A percentile compares a stretch with the other conserved stretches of the same genome.
Conservation (phyloP, 1,140 invertebrate species). For the Ostrea denselamellosa region DNA sequence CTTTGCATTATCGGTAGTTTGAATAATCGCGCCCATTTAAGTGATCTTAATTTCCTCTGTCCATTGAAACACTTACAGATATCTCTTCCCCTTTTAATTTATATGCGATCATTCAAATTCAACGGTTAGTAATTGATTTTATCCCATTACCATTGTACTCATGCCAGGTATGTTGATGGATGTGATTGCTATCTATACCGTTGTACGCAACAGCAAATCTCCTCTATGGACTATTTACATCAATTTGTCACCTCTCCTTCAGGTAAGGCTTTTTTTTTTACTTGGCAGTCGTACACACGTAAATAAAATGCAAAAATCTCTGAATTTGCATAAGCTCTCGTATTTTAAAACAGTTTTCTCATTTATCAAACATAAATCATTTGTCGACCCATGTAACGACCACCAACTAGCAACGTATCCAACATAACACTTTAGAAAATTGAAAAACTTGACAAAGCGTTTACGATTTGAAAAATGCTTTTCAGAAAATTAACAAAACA, state of each 20-base stretch:
- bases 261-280: background rate
- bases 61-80: background rate
- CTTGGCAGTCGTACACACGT: background rate
- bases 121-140: background rate
- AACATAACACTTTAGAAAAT: background rate
- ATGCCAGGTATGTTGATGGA: background rate
- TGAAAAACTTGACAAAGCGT: slow-evolving; percentile 21
- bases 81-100: background rate
- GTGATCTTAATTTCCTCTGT: too few relatives aligned
- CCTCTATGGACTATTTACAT: background rate
- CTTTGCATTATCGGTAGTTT: background rate
- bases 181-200: background rate
- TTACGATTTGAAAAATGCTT: background rate
- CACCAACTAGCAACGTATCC: background rate
- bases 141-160: background rate
- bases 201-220: background rate
- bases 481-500: background rate
- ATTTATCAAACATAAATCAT: background rate
- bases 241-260: slow-evolving; percentile 3
- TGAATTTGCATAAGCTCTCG: slow-evolving; percentile 12
- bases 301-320: background rate
- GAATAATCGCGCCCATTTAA: background rate
- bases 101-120: background rate
- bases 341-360: background rate
- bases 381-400: background rate